phyloP scores from a whole-genome alignment of 2,113 vertebrate species.

The Phalacrocorax aristotelis region DNA sequence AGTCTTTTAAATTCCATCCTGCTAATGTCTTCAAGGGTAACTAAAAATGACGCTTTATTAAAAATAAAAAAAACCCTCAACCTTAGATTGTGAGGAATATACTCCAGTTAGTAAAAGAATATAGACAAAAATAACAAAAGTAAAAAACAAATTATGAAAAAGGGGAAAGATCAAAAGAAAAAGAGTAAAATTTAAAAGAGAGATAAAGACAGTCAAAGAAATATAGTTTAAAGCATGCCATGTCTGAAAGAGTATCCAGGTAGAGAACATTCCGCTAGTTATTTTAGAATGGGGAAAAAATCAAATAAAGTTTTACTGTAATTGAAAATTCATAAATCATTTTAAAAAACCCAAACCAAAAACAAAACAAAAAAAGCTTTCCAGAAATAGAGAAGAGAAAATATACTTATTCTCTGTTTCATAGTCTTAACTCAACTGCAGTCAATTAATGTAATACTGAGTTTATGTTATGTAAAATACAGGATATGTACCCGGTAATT shows the following conservation, averaged over 20 bases:
- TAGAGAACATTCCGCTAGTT: neutral
- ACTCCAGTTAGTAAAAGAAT: neutral
- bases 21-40: neutral
- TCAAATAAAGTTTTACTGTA: too few species aligned
- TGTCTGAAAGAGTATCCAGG: neutral
- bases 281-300: neutral
- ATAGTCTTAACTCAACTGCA: neutral
- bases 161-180: neutral
- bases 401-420: neutral
- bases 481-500: neutral
- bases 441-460: neutral
- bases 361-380: neutral
- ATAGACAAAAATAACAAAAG: neutral
- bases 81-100: neutral
- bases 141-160: neutral
- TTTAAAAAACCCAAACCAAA: too few species aligned
- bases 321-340: neutral
- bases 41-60: neutral
- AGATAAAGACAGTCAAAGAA: neutral
- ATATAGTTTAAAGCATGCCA: neutral
- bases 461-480: neutral
- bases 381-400: neutral
- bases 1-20: neutral
- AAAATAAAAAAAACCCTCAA: neutral
- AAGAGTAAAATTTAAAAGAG: neutral